These are phyloP conservation scores for Atta colombica DNA, from an alignment of 1,140 invertebrate species.

Conservation along the genomic window DNA sequence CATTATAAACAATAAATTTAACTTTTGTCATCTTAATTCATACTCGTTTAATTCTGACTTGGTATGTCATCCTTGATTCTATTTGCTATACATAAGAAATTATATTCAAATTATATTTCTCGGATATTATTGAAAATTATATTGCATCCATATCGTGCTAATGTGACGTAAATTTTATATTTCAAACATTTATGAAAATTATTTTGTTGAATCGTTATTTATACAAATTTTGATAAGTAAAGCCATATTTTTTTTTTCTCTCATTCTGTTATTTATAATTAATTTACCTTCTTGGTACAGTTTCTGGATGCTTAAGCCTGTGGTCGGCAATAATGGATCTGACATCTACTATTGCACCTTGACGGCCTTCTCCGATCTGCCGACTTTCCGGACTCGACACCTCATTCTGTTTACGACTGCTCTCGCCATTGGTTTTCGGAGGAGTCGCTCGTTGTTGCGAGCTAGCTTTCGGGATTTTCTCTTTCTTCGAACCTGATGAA, in stretches of 20 bases:
- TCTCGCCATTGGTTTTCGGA: conserved; percentile 72
- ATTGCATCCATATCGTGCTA: neutral
- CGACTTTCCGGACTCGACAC: conserved; percentile 80
- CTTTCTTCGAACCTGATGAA: conserved; percentile 66
- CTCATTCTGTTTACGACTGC: conserved; percentile 71
- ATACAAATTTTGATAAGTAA: neutral
- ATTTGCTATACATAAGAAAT: neutral
- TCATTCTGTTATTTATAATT: neutral
- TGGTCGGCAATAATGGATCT: conserved; percentile 94
- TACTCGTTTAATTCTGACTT: too few relatives aligned
- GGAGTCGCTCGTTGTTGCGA: conserved; percentile 62
- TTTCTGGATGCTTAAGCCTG: conserved; percentile 91
- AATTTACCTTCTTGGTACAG: conserved; percentile 88
- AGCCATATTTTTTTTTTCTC: neutral
- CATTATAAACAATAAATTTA: too few relatives aligned
- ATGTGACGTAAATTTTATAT: neutral
- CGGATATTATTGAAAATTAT: neutral
- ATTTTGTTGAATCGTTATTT: neutral
- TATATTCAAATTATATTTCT: conserved; percentile 9
- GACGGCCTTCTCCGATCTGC: conserved; percentile 89
- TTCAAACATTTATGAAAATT: neutral
- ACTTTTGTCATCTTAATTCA: too few relatives aligned
- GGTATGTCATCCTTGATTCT: too few relatives aligned
- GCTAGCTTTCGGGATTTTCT: conserved; percentile 67
- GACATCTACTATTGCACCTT: conserved; percentile 93